Base-by-base conservation (phyloP, 1,140 invertebrate genomes). In the Cotesia typhae region DNA sequence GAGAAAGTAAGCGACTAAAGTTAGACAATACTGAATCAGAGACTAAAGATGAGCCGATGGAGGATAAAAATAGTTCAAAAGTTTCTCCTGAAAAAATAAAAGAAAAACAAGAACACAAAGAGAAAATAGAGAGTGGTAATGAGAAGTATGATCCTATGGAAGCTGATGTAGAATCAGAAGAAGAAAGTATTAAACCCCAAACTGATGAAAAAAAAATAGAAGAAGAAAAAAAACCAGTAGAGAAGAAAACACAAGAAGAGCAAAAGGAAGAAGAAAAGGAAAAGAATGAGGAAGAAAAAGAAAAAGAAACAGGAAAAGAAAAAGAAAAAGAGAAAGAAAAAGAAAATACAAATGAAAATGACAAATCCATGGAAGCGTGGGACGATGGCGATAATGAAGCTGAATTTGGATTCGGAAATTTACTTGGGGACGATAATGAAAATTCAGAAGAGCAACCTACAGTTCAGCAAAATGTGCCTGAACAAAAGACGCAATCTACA, bases 111-210 rank as follows among this genome's bases (percentile, higher is more conserved):
- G 64, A 61, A 1, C 72, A 67, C 12, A 72, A 82, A 60, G 52
- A 36, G 6, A 28, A 66, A 28, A 28, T 2, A 2, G 28, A 28
- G 1, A 28, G 28, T 12, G 63, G 78, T 1, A 80, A 78, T 47
- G 82, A 84, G 1, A 85, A 84, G 12, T 85, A 85, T 63, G 83
- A 86, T 76, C 83, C 83, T 0, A 71, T 85, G 17, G 83, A 87
- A 72, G 83, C 83, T 0, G 83, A 85, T 4, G 82, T 79, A 1
- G 84, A 86, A 65, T 75, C 76, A 10, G 79, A 81, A 7, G 79
- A 82, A 4, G 79, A 81, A 0, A 78, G 80, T 36, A 76, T 79
- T 36, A 72, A 76, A 17, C 71, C 74, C 20, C 69, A 52, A 53
- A 2, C 47, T 20, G 64, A 70, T 12, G 70, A 76, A 35, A 41